A percentile compares a stretch with the other conserved stretches of the same genome.
Conservation (phyloP, 2,797 vertebrate genomes). For the Aulostomus chinensis region DNA sequence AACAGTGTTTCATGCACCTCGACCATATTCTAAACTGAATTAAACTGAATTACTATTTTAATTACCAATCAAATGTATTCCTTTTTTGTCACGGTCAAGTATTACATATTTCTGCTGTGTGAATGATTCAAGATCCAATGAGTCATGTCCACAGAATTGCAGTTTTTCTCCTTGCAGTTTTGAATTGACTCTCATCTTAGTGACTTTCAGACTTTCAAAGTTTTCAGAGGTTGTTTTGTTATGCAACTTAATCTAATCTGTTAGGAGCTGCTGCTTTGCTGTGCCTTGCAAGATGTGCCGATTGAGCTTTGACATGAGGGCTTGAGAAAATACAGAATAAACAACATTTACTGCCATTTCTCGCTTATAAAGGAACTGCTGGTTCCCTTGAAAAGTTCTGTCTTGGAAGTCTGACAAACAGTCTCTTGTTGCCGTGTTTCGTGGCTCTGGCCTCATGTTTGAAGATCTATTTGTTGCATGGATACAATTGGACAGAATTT, state of each 20-base stretch:
- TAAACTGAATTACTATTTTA: too few species aligned
- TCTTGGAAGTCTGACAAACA: too few species aligned
- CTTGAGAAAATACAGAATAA: constrained; percentile 67
- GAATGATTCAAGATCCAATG: too few species aligned
- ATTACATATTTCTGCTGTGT: too few species aligned
- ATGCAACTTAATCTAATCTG: constrained; percentile 69
- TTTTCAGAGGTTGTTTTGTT: constrained; percentile 77
- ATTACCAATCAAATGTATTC: too few species aligned
- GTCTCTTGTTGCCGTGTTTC: too few species aligned
- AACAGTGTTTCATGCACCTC: not conserved
- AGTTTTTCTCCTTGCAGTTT: constrained; percentile 31
- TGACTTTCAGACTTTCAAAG: constrained; percentile 65
- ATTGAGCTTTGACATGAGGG: constrained; percentile 63
- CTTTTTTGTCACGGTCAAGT: too few species aligned
- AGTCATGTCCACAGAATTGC: constrained; percentile 20
- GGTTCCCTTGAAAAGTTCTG: too few species aligned
- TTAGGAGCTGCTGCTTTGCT: constrained; percentile 48
- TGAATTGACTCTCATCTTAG: constrained; percentile 53
- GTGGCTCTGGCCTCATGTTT: too few species aligned
- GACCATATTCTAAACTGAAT: not conserved
- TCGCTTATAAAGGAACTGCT: constrained; percentile 43
- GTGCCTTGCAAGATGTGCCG: constrained; percentile 40
- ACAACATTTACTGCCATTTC: constrained; percentile 69
- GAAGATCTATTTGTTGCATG: too few species aligned
- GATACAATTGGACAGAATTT: too few species aligned